A percentile compares a stretch with the other conserved stretches of the same genome.
Conservation (phyloP, 2,113 vertebrate genomes). For the Gulo gulo region DNA sequence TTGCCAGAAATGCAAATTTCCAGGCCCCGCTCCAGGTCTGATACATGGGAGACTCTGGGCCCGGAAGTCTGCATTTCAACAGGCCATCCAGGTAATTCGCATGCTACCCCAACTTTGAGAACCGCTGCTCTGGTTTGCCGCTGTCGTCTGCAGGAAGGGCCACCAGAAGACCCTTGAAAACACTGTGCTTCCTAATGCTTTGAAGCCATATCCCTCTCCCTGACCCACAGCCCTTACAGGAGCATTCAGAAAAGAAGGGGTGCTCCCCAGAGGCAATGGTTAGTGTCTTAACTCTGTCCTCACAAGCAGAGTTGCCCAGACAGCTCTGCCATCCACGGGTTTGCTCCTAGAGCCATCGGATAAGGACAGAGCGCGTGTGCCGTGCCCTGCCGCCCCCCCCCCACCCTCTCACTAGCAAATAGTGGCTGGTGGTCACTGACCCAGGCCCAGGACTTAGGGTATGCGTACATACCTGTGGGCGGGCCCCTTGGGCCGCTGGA, state of each 20-base stretch:
- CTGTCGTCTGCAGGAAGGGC: neutral
- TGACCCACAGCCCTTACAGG: neutral
- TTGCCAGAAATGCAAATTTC: neutral
- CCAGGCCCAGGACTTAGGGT: neutral
- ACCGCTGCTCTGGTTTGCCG: neutral
- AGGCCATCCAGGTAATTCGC: neutral
- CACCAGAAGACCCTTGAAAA: neutral
- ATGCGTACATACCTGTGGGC: neutral
- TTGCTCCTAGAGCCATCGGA: neutral
- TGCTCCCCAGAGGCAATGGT: neutral
- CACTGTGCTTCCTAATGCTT: neutral
- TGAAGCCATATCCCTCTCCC: neutral
- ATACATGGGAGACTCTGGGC: neutral
- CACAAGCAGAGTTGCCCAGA: neutral
- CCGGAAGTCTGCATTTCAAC: neutral
- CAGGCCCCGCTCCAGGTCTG: neutral
- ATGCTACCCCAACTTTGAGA: neutral
- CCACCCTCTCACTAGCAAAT: neutral
- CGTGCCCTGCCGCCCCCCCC: neutral
- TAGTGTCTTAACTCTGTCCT: neutral
- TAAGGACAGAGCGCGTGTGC: neutral
- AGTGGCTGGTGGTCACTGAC: neutral
- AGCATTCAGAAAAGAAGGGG: neutral
- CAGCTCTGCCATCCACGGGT: neutral
- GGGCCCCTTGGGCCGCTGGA: neutral